A percentile compares a stretch with the other conserved stretches of the same genome.
phyloP scores from a whole-genome alignment of 2,888 invertebrate species.

The Macroteleia sp. region DNA sequence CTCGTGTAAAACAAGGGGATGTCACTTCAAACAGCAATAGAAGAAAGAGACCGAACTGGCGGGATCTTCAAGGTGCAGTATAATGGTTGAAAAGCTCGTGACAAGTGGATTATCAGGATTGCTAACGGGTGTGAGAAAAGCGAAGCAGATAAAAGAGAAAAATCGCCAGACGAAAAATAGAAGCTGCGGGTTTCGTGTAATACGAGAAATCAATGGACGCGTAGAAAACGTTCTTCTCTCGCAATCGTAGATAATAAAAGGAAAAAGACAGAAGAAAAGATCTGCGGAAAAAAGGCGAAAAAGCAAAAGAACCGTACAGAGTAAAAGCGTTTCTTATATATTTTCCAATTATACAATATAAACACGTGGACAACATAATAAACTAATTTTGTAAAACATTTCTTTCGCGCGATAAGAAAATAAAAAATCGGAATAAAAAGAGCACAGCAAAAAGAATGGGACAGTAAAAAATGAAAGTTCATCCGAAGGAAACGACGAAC shows the following conservation, averaged over 20 bases:
- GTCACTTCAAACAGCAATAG: conserved; percentile 62
- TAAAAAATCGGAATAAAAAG: conserved; percentile 32
- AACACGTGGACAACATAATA: conserved; percentile 30
- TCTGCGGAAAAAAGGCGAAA: neutral
- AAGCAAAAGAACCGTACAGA: too few relatives aligned
- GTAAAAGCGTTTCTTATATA: conserved; percentile 22
- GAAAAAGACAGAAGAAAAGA: neutral
- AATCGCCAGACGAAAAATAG: conserved; percentile 58
- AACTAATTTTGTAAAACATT: conserved; percentile 47
- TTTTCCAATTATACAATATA: conserved; percentile 27
- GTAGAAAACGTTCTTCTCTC: conserved; percentile 17
- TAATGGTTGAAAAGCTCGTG: conserved; percentile 63
- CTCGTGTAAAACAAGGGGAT: conserved; percentile 61
- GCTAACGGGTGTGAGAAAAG: conserved; percentile 51
- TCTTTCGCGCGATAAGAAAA: conserved; percentile 32
- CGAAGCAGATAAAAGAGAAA: conserved; percentile 52
- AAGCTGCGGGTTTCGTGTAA: conserved; percentile 56
- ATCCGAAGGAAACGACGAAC: conserved; percentile 44
- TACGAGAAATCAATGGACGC: conserved; percentile 59
- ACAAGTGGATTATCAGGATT: conserved; percentile 64
- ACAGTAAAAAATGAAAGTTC: too few relatives aligned
- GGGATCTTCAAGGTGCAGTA: conserved; percentile 59
- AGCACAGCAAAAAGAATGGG: conserved; percentile 27
- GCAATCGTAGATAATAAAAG: conserved; percentile 25
- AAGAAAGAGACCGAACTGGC: conserved; percentile 47